Percentiles rank a stretch among this genome's conserved stretches.
phyloP scores from a whole-genome alignment of 2,113 vertebrate species.

The Pelobates fuscus region DNA sequence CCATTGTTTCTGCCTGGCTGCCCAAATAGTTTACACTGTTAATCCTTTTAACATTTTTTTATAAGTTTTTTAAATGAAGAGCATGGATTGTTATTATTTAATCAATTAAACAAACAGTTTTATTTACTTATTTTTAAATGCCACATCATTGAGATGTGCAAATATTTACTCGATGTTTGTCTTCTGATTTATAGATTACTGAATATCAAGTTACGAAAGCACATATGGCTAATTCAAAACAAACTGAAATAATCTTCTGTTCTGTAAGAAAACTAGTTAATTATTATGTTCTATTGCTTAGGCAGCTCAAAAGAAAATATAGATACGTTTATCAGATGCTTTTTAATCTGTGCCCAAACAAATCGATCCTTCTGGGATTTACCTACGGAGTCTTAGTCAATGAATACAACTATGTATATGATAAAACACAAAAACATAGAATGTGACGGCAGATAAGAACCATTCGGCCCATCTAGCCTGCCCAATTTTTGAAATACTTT shows the following conservation, averaged over 20 bases:
- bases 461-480: no score
- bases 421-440: no score
- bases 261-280: background rate
- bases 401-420: no score
- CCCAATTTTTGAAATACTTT: no score
- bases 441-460: no score
- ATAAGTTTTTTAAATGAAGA: slow-evolving; percentile 29
- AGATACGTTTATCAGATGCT: no score
- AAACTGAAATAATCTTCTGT: slow-evolving; percentile 45
- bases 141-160: slow-evolving; percentile 25
- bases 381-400: no score
- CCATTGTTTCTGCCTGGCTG: background rate
- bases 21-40: slow-evolving; percentile 33
- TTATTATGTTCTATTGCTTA: no score
- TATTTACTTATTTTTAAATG: slow-evolving; percentile 32
- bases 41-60: slow-evolving; percentile 38
- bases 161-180: slow-evolving; percentile 44
- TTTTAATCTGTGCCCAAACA: no score
- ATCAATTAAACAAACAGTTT: slow-evolving; percentile 44
- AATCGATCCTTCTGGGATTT: no score
- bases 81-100: slow-evolving; percentile 48
- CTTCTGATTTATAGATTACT: slow-evolving; percentile 38
- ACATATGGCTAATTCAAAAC: slow-evolving; percentile 44
- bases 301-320: no score
- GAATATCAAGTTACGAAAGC: slow-evolving; percentile 45